Evolutionary conservation across 2,113 vertebrate genomes (phyloP), one percentile per base, ranked within the genome.

Genomic region (Proteles cristata): DNA sequence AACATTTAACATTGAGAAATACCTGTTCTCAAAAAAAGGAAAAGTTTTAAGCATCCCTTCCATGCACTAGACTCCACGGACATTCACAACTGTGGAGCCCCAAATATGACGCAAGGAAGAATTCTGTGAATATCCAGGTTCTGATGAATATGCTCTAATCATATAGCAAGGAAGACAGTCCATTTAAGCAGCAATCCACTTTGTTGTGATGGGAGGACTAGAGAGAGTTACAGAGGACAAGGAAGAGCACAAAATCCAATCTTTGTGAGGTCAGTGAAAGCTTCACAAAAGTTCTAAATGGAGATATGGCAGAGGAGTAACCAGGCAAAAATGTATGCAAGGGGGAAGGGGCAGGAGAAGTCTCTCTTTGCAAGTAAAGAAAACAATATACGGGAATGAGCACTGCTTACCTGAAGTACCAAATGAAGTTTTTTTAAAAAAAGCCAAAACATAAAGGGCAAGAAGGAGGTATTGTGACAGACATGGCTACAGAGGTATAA

Each of bases 1-100:
- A 93, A 88, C 9, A 82, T 66, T 88, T 81, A 76, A 84, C 10
- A 92, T 23, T 53, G 7, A 5, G 89, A 94, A 94, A 93, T 65
- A 68, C 26, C 48, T 79, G 21, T 86, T 93, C 23, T 33, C 33
- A 93, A 82, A 33, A 66, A 66, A 95, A 93, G 26, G 19, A 39
- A 17, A 69, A 45, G 8, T 21, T 63, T 77, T 74, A 58, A 69
- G 65, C 26, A 50, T 43, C 16, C 26, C 5, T 88, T 92, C 31
- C 35, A 71, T 15, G 8, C 11, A 71, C 26, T 61, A 66, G 21
- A 7, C 19, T 93, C 63, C 31, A 0, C 28, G n/a, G 19, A 83
- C 14, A 2, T 66, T 93, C 28, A 12, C 39, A 81, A 35, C 61
- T 31, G 17, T 43, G 61, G 12, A 92, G 4, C 14, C 25, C 58